Conservation (phyloP, 2,113 vertebrate genomes). For the Tachuris rubrigastra region DNA sequence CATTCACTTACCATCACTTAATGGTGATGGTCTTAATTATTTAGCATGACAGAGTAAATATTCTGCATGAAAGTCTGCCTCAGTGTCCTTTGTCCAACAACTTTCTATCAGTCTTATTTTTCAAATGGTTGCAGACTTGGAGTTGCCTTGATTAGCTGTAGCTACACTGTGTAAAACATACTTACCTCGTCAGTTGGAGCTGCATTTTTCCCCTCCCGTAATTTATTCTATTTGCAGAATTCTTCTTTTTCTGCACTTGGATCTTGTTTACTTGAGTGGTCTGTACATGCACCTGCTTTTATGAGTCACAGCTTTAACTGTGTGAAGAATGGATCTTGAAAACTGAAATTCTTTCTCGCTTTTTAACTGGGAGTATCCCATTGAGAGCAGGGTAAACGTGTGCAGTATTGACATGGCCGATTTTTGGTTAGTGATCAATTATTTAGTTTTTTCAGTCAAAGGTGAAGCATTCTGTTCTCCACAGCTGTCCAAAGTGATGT, state of each 20-base stretch:
- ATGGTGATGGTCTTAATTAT: background rate
- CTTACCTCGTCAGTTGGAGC: background rate
- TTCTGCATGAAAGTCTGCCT: background rate
- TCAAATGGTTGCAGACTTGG: background rate
- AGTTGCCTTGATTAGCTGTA: background rate
- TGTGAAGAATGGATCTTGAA: background rate
- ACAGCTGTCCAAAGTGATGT: background rate
- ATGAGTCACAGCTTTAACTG: background rate
- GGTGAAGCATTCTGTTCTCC: background rate
- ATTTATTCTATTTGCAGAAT: background rate
- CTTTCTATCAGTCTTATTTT: background rate
- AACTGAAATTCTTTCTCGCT: background rate
- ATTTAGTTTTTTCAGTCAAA: background rate
- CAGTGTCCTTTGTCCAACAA: background rate
- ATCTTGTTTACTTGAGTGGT: background rate
- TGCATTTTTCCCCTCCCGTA: background rate
- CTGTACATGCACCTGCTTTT: background rate
- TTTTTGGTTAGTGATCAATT: background rate
- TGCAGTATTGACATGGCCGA: background rate
- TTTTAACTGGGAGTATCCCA: background rate
- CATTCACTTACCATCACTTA: background rate
- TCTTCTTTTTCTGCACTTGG: background rate
- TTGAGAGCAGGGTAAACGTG: background rate
- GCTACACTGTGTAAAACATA: background rate
- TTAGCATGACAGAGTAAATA: background rate